Evolutionary conservation across 1,140 invertebrate genomes (phyloP), one percentile per base, ranked within the genome.

Genomic region (Drosophila asahinai): DNA sequence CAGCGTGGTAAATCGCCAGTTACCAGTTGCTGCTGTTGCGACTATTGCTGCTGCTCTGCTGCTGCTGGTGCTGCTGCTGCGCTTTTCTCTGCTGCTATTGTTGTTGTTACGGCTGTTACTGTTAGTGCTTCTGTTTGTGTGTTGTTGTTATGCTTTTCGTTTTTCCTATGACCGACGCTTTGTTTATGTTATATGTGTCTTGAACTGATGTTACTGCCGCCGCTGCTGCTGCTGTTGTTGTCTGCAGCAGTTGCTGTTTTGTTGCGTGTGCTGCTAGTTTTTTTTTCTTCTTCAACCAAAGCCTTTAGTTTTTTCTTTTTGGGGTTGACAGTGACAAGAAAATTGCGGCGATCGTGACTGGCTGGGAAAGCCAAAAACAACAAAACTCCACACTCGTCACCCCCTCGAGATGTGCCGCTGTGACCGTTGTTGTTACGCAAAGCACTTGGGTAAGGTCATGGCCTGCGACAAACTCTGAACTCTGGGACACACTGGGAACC

Each of bases 341-440:
- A 87, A 87, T 87, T 87, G 83, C 65, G 84, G 55, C 74, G 77
- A 82, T 87, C 83, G 83, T 87, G 83, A 87, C 83, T 87, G 71
- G 83, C 83, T 89, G 83, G 83, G 83, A 87, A 87, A 87, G 84
- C 83, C 81, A 80, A 83, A 83, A 86, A 82, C 63, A 63, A 77
- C 57, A 74, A 60, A 22, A 25, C 40, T 40, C 55, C 30, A 36
- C 47, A 73, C 62, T 66, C 63, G 47, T 51, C 60, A 75, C 25
- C 48, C 27, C 30, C 15, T n/a, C 15, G 19, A 49, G 30, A 36
- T 45, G 52, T 8, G 47, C 68, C 66, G 71, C 40, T 66, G 43
- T 40, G 51, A 47, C 22, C 47, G 70, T 75, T 81, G 73, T 83
- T 77, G 83, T 83, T 87, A 87, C 78, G 83, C 84, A 86, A 86